Conservation (phyloP, 2,888 invertebrate genomes). For the Proisotoma minuta region DNA sequence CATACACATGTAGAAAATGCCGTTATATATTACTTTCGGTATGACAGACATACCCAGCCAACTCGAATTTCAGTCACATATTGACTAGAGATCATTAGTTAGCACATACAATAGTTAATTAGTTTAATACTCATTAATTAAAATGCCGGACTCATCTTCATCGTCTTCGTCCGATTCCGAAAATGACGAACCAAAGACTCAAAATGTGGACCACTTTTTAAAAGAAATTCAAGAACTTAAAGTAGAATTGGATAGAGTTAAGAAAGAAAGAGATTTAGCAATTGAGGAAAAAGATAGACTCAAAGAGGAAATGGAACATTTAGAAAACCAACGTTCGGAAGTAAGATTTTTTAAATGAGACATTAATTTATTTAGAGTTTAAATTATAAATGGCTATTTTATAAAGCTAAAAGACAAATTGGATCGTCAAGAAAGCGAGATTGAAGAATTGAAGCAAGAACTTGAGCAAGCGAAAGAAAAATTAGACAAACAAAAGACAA, state of each 20-base stretch:
- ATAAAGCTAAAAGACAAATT: too few species aligned
- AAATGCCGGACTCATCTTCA: not conserved
- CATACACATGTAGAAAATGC: too few species aligned
- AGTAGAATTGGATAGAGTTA: not conserved
- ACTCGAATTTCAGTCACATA: too few species aligned
- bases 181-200: not conserved
- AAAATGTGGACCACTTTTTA: not conserved
- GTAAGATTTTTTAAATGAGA: too few species aligned
- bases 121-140: not conserved
- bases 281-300: not conserved
- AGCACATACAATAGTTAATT: too few species aligned
- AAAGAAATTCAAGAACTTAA: not conserved
- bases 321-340: not conserved
- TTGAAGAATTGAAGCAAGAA: not conserved
- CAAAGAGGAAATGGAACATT: not conserved
- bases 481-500: not conserved
- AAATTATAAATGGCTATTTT: too few species aligned
- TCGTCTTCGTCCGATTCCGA: not conserved
- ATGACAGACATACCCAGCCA: too few species aligned
- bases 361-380: too few species aligned
- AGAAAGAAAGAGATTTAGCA: not conserved
- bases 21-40: too few species aligned
- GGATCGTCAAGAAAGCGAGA: too few species aligned
- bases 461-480: not conserved
- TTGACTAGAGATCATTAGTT: too few species aligned